A percentile compares a stretch with the other conserved stretches of the same genome.
These are phyloP conservation scores for Heliconius nattereri DNA, from an alignment of 1,140 invertebrate genomes.

Conservation along the genomic window DNA sequence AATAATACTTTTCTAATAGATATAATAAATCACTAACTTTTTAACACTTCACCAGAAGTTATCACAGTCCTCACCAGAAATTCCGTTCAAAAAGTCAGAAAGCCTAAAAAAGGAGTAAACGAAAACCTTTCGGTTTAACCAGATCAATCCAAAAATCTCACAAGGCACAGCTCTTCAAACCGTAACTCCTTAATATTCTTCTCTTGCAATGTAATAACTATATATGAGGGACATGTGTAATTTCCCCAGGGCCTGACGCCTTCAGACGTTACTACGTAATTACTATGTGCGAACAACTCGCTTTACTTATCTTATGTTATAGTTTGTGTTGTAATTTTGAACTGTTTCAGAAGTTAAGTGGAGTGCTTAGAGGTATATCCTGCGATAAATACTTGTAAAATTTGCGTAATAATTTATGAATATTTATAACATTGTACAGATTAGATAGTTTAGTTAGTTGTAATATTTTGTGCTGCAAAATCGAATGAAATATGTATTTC, in stretches of 20 bases:
- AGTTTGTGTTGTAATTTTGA: constrained; percentile 1
- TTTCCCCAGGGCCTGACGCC: constrained; percentile 17
- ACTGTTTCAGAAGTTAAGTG: neutral
- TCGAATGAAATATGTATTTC: too few species aligned
- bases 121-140: too few species aligned
- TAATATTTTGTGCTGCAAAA: too few species aligned
- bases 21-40: too few species aligned
- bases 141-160: neutral
- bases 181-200: constrained; percentile 2
- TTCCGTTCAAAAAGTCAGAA: too few species aligned
- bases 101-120: too few species aligned
- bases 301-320: constrained; percentile 8
- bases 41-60: too few species aligned
- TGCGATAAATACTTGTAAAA: neutral
- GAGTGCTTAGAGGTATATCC: neutral
- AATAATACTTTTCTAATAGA: too few species aligned
- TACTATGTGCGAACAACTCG: constrained; percentile 4
- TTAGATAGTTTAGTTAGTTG: too few species aligned
- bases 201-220: constrained; percentile 15
- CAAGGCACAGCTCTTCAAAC: neutral
- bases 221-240: constrained; percentile 19
- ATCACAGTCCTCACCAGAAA: too few species aligned
- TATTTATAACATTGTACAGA: too few species aligned
- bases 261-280: constrained; percentile 16
- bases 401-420: neutral